Base-by-base conservation (phyloP, 2,113 vertebrate species). In the Lycaon pictus region DNA sequence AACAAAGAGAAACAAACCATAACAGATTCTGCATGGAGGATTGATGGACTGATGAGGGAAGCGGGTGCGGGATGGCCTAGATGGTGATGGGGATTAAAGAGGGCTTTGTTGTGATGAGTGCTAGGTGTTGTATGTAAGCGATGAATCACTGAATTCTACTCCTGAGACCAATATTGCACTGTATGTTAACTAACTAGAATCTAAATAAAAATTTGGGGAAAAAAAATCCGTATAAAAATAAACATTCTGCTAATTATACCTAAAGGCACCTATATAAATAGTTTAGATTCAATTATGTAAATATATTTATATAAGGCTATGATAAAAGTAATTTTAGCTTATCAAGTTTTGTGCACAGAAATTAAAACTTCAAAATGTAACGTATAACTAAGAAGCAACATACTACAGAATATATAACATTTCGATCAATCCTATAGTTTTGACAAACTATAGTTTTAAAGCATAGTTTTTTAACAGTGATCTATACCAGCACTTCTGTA, bases 401-500 rank as follows among this genome's bases (percentile, higher is more conserved):
- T 35, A 63, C 13, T 48, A 74, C 2, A 43, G 65, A 51, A 51
- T 10, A 32, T 8, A 10, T 35, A 81, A 63, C 55, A 88, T 62
- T 76, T 16, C 2, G 55, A 35, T 58, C 23, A 43, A 67, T 11
- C 11, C 4, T 60, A 71, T 15, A 12, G 62, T 79, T 58, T 76
- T 51, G 25, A 79, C 37, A 56, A 84, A 69, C 60, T 51, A 17
- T 1, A 48, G 22, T 84, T 77, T 22, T 79, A 95, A 88, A 65
- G 17, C 58, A 60, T 2, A 55, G 43, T 95, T 55, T 62, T 56
- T 77, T 67, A 82, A 53, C 12, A 6, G 60, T 88, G 25, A 79
- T 13, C 43, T 79, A 88, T 98, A 99, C 99, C 99, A 98, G 99
- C 99, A 43, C 99, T 99, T 97, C 99, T 99, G 98, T 99, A 99